These are phyloP conservation scores for Drosophila tripunctata DNA, from an alignment of 2,888 invertebrate genomes.

Conservation along the genomic window DNA sequence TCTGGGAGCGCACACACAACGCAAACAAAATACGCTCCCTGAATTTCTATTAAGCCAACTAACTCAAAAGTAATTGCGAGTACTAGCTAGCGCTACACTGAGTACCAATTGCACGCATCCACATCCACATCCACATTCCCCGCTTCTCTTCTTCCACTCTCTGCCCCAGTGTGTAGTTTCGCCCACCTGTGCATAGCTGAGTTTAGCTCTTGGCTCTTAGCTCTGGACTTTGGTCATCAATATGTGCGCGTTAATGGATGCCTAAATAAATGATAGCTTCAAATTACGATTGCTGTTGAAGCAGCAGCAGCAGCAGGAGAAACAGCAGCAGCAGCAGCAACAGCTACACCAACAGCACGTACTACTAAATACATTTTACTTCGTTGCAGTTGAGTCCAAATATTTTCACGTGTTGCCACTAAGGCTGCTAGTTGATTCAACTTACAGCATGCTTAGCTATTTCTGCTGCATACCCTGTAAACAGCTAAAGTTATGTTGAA, in stretches of 20 bases:
- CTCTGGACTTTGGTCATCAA: conserved; percentile 63
- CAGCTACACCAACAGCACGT: conserved; percentile 69
- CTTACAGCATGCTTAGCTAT: conserved; percentile 40
- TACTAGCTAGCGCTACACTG: conserved; percentile 36
- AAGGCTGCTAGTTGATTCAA: conserved; percentile 31
- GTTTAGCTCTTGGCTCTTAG: neutral
- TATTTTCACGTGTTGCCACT: conserved; percentile 73
- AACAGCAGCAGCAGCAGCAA: too few relatives aligned
- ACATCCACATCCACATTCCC: neutral
- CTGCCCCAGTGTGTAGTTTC: too few relatives aligned
- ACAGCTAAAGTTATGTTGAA: neutral
- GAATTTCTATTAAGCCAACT: conserved; percentile 76
- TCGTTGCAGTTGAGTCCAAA: conserved; percentile 68
- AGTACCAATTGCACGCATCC: conserved; percentile 54
- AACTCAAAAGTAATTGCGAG: conserved; percentile 77
- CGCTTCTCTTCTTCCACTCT: too few relatives aligned
- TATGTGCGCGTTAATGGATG: conserved; percentile 79
- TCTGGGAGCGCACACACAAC: conserved; percentile 61
- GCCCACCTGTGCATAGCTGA: neutral
- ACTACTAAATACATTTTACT: conserved; percentile 71
- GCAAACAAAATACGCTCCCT: conserved; percentile 73
- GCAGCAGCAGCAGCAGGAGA: conserved; percentile 48
- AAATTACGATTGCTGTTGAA: conserved; percentile 72
- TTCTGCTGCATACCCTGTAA: conserved; percentile 2
- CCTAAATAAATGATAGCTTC: conserved; percentile 78